phyloP scores from a whole-genome alignment of 2,888 invertebrate genomes.

The Cerastis leucographa region DNA sequence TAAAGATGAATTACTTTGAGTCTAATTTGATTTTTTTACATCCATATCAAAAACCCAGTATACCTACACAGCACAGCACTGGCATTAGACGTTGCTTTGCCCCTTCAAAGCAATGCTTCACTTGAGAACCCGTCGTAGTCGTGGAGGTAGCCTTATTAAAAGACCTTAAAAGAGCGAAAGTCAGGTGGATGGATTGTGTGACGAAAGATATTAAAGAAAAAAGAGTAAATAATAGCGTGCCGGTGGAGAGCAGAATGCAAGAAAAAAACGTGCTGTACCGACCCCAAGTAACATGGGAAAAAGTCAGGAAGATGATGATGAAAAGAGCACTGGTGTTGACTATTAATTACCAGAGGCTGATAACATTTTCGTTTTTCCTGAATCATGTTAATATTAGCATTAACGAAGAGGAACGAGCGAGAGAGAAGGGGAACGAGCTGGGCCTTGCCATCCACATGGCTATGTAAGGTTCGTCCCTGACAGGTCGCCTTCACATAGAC shows the following conservation, averaged over 20 bases:
- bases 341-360: background rate
- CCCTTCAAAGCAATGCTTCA: background rate
- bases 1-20: constrained; percentile 4
- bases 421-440: background rate
- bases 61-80: background rate
- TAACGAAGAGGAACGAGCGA: too few relatives aligned
- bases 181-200: too few relatives aligned
- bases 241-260: too few relatives aligned
- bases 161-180: background rate
- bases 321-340: too few relatives aligned
- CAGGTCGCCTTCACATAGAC: background rate
- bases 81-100: background rate
- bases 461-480: background rate
- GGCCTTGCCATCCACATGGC: background rate
- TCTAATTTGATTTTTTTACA: background rate
- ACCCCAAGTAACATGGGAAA: too few relatives aligned
- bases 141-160: background rate
- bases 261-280: too few relatives aligned
- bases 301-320: too few relatives aligned
- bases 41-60: background rate
- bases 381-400: background rate
- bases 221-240: too few relatives aligned
- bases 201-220: too few relatives aligned
- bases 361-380: too few relatives aligned
- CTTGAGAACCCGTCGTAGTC: background rate